Base-by-base conservation (phyloP, 1,140 invertebrate species). In the Dufourea novaeangliae region DNA sequence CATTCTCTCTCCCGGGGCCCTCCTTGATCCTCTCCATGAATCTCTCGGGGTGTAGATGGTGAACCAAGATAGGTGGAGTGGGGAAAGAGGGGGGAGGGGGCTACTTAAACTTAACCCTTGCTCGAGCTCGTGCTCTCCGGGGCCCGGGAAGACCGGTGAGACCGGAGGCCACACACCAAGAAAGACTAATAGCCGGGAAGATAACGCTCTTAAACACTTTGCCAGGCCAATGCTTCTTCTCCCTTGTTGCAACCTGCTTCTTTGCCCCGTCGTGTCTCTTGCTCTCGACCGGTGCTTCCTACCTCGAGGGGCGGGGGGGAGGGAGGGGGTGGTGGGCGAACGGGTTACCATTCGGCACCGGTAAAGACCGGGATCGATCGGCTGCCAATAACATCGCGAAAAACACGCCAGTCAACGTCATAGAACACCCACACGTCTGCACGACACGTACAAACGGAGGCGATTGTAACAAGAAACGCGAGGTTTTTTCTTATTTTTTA, bases 171-270 rank as follows among this genome's bases (percentile, higher is more conserved):
- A 91, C 91, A 92, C 91, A 91, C 90, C 88, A 91, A 90, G 91
- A 89, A 90, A 91, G 89, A 91, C 90, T 91, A 91, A 91, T 91
- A 92, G 91, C 90, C 87, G 86, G 88, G 86, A 86, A 91, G 90
- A 91, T 92, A 92, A 92, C 90, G 88, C 89, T 91, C 89, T 92
- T 92, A 91, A 92, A 92, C 90, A 91, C 91, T 91, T 91, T 91
- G 90, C 87, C 89, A 87, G 89, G 88, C 88, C 90, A 88, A 91
- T 91, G 88, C 89, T 90, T 91, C 88, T 90, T 88, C 76, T 83
- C 81, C 73, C 66, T 57, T 59, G 63, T 59, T 77, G 82, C 72
- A 83, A 86, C 84, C 78, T 86, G 79, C 79, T 86, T 59, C 68
- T 67, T n/a, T n/a, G n/a, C n/a, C n/a, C 20, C 20, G 1, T 17